phyloP scores from a whole-genome alignment of 2,113 vertebrate genomes.

The Leptobrachium leishanense region DNA sequence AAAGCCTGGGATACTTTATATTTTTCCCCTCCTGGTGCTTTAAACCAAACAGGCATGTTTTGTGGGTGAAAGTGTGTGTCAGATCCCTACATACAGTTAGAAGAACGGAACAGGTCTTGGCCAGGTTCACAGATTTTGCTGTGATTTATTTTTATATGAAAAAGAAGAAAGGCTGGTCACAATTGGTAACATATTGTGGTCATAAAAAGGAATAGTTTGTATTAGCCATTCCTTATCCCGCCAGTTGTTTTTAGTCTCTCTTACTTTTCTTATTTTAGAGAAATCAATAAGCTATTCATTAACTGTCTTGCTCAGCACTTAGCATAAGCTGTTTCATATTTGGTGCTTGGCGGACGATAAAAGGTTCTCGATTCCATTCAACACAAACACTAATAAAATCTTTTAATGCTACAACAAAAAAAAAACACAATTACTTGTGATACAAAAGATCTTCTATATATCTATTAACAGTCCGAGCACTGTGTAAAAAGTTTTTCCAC shows the following conservation, averaged over 20 bases:
- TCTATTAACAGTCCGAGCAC: too few species aligned
- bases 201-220: slow-evolving; percentile 19
- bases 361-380: slow-evolving; percentile 23
- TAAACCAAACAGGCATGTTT: neutral
- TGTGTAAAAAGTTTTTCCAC: too few species aligned
- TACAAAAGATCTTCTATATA: neutral
- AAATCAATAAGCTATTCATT: slow-evolving; percentile 43
- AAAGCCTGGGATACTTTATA: too few species aligned
- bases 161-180: slow-evolving; percentile 3
- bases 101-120: neutral
- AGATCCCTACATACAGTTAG: neutral
- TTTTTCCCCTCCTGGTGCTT: neutral
- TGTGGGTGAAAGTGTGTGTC: neutral
- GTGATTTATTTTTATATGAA: neutral
- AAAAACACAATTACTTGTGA: slow-evolving; percentile 1
- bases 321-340: slow-evolving; percentile 20
- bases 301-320: slow-evolving; percentile 5
- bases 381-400: slow-evolving; percentile 1
- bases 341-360: slow-evolving; percentile 16
- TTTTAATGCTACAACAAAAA: slow-evolving; percentile 3
- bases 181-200: slow-evolving; percentile 1
- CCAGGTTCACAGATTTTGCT: neutral
- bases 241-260: neutral
- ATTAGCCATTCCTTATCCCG: neutral
- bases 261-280: slow-evolving; percentile 14